These are phyloP conservation scores for Sarcophaga subvicina DNA, from an alignment of 2,888 invertebrate genomes.

Conservation along the genomic window DNA sequence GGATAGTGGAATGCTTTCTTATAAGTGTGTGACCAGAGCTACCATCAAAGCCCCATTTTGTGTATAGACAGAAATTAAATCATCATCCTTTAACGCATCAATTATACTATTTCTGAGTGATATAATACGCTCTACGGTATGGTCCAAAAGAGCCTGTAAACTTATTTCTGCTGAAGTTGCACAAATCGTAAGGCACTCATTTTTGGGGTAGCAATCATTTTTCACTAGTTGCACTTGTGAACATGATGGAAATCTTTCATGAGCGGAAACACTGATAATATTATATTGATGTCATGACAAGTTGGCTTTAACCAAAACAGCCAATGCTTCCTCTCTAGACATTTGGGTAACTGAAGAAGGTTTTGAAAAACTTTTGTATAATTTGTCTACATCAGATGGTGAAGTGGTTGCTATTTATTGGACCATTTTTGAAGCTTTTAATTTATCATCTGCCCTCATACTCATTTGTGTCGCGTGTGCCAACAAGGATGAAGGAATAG, in stretches of 20 bases:
- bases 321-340: conserved; percentile 14
- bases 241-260: conserved; percentile 6
- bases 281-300: conserved; percentile 3
- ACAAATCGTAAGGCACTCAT: conserved; percentile 3
- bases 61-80: not conserved
- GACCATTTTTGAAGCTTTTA: not conserved
- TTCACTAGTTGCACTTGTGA: not conserved
- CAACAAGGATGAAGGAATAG: conserved; percentile 1
- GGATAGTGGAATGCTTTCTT: not conserved
- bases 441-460: not conserved
- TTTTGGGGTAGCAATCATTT: conserved; percentile 17
- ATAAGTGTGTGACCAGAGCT: not conserved
- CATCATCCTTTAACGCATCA: not conserved
- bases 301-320: not conserved
- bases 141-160: conserved; percentile 13
- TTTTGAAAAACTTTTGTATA: conserved; percentile 18
- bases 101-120: not conserved
- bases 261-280: conserved; percentile 8
- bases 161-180: conserved; percentile 18
- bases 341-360: not conserved
- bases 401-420: not conserved
- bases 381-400: not conserved
- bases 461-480: conserved; percentile 15
- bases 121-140: not conserved
- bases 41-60: not conserved